These are phyloP conservation scores for Camponotus pennsylvanicus DNA, from an alignment of 1,140 invertebrate species.

Conservation along the genomic window DNA sequence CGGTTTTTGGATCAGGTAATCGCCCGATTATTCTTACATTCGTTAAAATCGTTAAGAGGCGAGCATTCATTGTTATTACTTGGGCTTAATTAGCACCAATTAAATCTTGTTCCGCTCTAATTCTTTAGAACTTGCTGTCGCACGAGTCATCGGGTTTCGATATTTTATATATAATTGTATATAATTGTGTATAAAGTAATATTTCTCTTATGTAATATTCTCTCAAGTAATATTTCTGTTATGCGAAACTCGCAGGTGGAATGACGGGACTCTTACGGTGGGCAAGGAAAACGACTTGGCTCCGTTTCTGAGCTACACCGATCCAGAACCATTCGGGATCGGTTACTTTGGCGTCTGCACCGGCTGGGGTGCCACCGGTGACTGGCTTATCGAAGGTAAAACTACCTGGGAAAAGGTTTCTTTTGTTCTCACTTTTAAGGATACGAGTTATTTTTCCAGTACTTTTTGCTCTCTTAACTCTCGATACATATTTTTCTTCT, in stretches of 20 bases:
- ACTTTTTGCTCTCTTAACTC: background rate
- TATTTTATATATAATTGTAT: background rate
- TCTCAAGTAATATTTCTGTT: background rate
- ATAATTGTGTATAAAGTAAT: background rate
- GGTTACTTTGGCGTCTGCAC: conserved; percentile 93
- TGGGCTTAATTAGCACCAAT: too few species aligned
- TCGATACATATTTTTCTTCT: background rate
- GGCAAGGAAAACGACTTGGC: conserved; percentile 90
- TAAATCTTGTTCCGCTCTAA: too few species aligned
- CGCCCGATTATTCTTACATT: background rate
- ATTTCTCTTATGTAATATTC: background rate
- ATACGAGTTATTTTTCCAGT: background rate
- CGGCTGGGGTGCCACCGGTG: conserved; percentile 93
- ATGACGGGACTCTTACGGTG: conserved; percentile 89
- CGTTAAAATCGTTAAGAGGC: background rate
- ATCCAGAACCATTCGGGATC: conserved; percentile 90
- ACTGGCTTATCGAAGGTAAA: conserved; percentile 93
- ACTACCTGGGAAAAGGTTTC: conserved; percentile 31
- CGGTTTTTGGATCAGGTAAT: conserved; percentile 92
- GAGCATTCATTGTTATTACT: too few species aligned
- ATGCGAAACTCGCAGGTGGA: conserved; percentile 86
- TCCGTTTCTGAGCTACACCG: conserved; percentile 90
- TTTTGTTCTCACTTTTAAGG: background rate
- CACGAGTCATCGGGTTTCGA: background rate
- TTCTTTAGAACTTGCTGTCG: background rate